Evolutionary conservation across 2,113 vertebrate genomes (phyloP), one percentile per base, ranked within the genome.

Genomic region (Corythornis cristatus): DNA sequence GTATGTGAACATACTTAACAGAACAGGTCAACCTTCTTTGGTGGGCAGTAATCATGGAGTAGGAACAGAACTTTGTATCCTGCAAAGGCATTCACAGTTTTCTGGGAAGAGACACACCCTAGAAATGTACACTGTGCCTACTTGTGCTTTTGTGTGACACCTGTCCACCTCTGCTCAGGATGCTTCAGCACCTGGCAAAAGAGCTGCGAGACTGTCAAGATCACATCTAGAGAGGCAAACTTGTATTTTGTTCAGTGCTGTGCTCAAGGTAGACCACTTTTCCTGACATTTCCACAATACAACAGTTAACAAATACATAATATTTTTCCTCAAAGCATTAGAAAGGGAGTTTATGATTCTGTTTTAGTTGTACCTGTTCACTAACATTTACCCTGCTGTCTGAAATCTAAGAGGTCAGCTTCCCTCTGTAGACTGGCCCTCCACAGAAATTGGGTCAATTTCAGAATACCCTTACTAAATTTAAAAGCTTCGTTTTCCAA

Each of bases 401-500:
- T 83, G 62, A 19, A 74, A 84, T 54, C 45, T 18, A 23, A 43
- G 46, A 61, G 67, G 11, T 80, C 46, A 85, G 5, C 46, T 87
- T 78, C 50, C 15, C 35, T 82, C 29, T 78, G 35, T 65, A 89
- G 74, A 26, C 57, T 82, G 43, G 15, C 40, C 45, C 22, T 81
- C 22, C 12, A 35, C 50, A 46, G 46, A 78, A 85, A 80, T 90
- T 94, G 78, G 25, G 64, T 76, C 58, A 45, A 42, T 89, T 92
- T 87, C 58, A 76, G 74, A 92, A 72, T 84, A 85, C 26, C 19
- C 53, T 84, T 94, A 70, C 83, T 86, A 68, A 56, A 18, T 89
- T 79, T 66, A 72, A 85, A 82, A 87, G 23, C 17, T 92, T 75
- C 87, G 33, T 86, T 82, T 94, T 90, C 40, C 26, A 75, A 74